These are phyloP conservation scores for Chascanopsetta lugubris DNA, from an alignment of 2,113 vertebrate species.

Conservation along the genomic window DNA sequence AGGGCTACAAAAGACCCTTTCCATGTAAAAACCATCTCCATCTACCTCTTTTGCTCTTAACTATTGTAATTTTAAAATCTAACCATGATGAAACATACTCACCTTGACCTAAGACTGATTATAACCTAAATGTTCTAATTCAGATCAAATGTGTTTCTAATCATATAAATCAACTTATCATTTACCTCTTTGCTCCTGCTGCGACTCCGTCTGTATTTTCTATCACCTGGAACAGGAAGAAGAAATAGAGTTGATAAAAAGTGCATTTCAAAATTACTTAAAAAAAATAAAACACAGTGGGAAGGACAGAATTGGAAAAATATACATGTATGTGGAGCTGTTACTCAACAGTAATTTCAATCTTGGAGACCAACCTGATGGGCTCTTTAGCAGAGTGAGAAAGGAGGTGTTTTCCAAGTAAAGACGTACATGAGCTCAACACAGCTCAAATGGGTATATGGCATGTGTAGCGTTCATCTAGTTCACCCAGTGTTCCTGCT, in stretches of 20 bases:
- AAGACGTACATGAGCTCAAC: neutral
- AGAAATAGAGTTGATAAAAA: neutral
- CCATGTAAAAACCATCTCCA: constrained; percentile 83
- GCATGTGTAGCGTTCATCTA: too few relatives aligned
- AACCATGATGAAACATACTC: constrained; percentile 84
- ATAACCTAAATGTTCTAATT: constrained; percentile 58
- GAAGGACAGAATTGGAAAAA: too few relatives aligned
- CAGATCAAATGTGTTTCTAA: constrained; percentile 56
- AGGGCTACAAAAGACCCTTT: constrained; percentile 72
- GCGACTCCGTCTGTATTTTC: constrained; percentile 91
- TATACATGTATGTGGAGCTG: too few relatives aligned
- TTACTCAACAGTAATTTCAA: neutral
- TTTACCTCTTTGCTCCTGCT: constrained; percentile 99
- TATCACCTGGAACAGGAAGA: constrained; percentile 73
- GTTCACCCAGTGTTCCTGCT: fast-evolving
- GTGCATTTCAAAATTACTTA: neutral
- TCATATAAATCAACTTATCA: constrained; percentile 82
- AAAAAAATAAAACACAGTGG: too few relatives aligned
- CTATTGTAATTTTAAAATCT: constrained; percentile 59
- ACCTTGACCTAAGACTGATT: constrained; percentile 83
- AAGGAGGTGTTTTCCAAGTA: too few relatives aligned
- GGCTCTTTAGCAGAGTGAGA: too few relatives aligned
- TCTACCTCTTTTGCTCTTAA: constrained; percentile 76
- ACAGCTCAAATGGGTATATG: neutral
- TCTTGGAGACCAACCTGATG: neutral